phyloP scores from a whole-genome alignment of 2,113 vertebrate species.

The Tragulus kanchil region DNA sequence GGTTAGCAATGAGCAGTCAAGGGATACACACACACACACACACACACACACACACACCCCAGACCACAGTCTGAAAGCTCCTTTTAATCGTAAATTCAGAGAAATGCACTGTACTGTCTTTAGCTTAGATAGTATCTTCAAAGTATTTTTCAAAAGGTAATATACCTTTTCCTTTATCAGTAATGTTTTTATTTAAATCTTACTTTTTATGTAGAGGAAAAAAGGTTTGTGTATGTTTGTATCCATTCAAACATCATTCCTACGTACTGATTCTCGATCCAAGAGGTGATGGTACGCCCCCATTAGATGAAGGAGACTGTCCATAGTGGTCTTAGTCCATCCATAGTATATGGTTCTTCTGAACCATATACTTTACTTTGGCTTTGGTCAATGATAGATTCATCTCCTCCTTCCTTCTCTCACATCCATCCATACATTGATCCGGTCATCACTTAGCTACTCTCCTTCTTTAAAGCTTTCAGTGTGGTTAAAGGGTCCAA shows the following conservation, averaged over 20 bases:
- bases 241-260: background rate
- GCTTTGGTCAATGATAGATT: background rate
- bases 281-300: background rate
- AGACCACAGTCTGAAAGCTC: background rate
- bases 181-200: background rate
- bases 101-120: background rate
- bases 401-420: background rate
- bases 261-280: background rate
- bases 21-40: accelerated
- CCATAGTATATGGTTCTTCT: background rate
- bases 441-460: background rate
- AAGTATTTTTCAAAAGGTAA: background rate
- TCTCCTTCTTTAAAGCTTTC: background rate
- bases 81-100: background rate
- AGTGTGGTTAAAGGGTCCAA: background rate
- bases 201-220: background rate
- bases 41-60: accelerated
- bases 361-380: accelerated
- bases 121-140: background rate
- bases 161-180: background rate
- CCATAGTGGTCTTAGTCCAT: accelerated
- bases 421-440: too few relatives aligned
- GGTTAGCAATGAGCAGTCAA: background rate
- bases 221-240: background rate
- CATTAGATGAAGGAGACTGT: accelerated